These are phyloP conservation scores for Caloenas nicobarica DNA, from an alignment of 2,113 vertebrate species.

Conservation along the genomic window DNA sequence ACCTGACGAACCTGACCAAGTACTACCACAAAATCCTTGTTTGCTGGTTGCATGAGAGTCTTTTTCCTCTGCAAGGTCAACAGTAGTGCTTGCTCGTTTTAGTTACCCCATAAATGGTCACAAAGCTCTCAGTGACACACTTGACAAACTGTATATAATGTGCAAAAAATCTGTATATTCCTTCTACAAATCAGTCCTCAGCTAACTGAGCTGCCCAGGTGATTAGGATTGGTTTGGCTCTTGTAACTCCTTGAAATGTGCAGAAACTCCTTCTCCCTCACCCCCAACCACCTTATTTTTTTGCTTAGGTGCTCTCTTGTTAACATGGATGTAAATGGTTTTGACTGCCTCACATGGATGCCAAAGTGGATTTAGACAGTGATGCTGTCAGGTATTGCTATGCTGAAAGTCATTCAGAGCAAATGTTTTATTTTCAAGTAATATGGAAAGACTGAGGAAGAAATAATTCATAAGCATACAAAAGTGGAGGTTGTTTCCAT, in stretches of 20 bases:
- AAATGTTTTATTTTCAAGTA: background rate
- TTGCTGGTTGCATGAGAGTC: background rate
- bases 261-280: background rate
- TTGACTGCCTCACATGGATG: background rate
- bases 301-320: background rate
- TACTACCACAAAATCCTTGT: background rate
- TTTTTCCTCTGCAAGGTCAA: background rate
- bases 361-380: background rate
- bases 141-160: background rate
- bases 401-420: background rate
- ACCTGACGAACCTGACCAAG: background rate
- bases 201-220: background rate
- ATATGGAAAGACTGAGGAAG: background rate
- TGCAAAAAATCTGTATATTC: background rate
- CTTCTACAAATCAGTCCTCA: background rate
- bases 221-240: background rate
- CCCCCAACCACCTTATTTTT: background rate
- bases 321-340: background rate
- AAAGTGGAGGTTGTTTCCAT: background rate
- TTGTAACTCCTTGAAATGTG: background rate
- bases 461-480: background rate
- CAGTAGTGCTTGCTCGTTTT: background rate
- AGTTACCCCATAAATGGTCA: background rate
- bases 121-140: background rate
- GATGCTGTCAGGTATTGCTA: background rate